Conservation (phyloP, 1,140 invertebrate species). For the Meloidogyne hapla region DNA sequence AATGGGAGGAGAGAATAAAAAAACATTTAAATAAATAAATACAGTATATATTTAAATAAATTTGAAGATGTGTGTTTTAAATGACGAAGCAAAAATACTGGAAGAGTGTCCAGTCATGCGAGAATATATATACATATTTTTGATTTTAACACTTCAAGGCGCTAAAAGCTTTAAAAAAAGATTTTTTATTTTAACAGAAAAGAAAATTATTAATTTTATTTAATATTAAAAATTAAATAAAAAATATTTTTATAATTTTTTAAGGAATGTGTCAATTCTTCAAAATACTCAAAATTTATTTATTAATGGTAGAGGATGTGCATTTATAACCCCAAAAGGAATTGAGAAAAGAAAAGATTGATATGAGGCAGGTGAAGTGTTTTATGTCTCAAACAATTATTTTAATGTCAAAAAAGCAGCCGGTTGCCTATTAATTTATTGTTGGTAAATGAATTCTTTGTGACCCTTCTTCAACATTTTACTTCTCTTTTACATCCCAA, state of each 20-base stretch:
- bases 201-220: too few relatives aligned
- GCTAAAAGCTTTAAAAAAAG: neutral
- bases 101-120: slow-evolving; percentile 23
- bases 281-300: neutral
- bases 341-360: neutral
- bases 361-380: neutral
- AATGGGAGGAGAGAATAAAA: neutral
- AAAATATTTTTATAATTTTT: neutral
- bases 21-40: neutral
- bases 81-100: neutral
- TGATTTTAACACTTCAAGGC: slow-evolving; percentile 29
- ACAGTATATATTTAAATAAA: neutral
- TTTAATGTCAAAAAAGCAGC: too few relatives aligned
- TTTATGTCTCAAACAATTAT: neutral
- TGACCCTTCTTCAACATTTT: too few relatives aligned
- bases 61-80: slow-evolving; percentile 2
- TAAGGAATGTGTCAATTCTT: too few relatives aligned
- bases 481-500: too few relatives aligned
- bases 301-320: neutral
- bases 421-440: too few relatives aligned
- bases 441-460: too few relatives aligned
- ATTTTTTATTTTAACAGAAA: neutral
- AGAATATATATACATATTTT: neutral
- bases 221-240: neutral
- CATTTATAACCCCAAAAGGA: neutral